Base-by-base conservation (phyloP, 2,113 vertebrate genomes). In the Crotalus horridus region DNA sequence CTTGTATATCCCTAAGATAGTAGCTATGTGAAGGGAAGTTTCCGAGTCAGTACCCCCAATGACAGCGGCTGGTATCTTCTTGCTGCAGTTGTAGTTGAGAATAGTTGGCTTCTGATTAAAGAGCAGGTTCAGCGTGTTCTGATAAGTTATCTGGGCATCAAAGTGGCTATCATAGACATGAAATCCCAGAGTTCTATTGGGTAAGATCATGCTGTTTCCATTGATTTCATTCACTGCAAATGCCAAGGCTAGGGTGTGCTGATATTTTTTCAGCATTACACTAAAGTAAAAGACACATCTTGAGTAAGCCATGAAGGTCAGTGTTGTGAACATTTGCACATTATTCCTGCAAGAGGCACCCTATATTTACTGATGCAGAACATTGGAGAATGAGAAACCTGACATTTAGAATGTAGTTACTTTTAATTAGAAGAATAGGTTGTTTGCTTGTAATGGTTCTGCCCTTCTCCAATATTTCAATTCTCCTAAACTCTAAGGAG, bases 161-260 rank as follows among this genome's bases (percentile, higher is more conserved):
- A 55, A 88, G n/a, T 92, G 61, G 33, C 91, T 92, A 39, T 92
- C 87, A 29, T 74, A 74, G n/a, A 92, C 6, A 12, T 24, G 86
- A 53, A 92, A 88, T 4, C 91, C 91, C 33, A 74, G 26, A 0
- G 87, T 74, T 4, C 43, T 7, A 51, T 92, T 92, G 46, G 91
- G 59, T 43, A 92, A 92, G 33, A 88, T 54, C 21, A 39, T 88
- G 59, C 6, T 33, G 24, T 92, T 88, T 13, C 69, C 86, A 74
- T 92, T 92, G 13, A 92, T 92, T 21, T 92, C 58, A 1, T 92
- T 88, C 51, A 92, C 61, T 3, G 91, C 86, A 39, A 92, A 92
- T 3, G 6, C 91, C n/a, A 92, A 92, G 13, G 91, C 33, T 33
- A 92, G 24, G 51, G 24, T 54, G 43, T 92, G 91, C 17, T 92